phyloP scores from a whole-genome alignment of 2,888 invertebrate genomes.

The Catotricha subobsoleta region DNA sequence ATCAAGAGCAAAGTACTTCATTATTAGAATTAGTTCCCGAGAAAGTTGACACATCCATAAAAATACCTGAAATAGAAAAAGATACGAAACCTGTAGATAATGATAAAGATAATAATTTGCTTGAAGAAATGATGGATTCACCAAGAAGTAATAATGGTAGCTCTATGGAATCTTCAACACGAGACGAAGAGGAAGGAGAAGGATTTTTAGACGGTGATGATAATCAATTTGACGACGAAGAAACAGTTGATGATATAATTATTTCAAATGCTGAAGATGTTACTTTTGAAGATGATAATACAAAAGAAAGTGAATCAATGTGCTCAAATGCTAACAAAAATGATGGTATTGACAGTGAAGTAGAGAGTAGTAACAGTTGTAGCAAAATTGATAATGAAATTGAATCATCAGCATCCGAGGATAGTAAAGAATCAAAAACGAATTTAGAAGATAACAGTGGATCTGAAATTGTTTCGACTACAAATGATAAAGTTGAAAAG shows the following conservation, averaged over 20 bases:
- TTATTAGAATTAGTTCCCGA: no score
- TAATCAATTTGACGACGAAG: not conserved
- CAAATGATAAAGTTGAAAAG: no score
- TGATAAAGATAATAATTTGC: constrained; percentile 6
- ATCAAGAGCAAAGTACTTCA: no score
- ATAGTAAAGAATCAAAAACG: not conserved
- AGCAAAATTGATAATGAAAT: not conserved
- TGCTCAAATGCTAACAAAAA: not conserved
- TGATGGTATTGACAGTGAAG: no score
- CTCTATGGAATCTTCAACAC: not conserved
- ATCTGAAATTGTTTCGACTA: not conserved
- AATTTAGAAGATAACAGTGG: not conserved
- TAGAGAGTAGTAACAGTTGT: no score
- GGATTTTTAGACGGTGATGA: not conserved
- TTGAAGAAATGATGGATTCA: constrained; percentile 3
- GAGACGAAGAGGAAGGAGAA: no score
- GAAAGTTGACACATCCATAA: no score
- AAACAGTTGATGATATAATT: not conserved
- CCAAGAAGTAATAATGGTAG: not conserved
- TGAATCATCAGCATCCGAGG: not conserved
- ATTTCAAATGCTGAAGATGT: not conserved
- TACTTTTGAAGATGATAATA: not conserved
- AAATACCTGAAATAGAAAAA: no score
- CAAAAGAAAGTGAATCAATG: not conserved
- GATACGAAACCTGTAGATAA: no score